Evolutionary conservation across 2,888 invertebrate genomes (phyloP).

Genomic region (Oxyteleia sp.): DNA sequence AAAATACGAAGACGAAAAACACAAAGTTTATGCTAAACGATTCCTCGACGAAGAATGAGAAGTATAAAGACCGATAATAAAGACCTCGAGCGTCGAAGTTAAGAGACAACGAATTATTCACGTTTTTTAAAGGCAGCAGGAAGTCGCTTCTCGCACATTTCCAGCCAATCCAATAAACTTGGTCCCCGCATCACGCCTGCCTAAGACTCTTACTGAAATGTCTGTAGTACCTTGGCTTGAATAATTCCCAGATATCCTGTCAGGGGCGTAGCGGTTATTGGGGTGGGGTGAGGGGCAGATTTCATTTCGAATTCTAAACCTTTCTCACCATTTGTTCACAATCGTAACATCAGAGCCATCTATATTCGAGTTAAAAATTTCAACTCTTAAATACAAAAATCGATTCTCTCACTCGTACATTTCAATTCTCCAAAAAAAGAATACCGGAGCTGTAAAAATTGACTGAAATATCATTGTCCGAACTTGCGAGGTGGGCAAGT

Average conservation of each 20-base stretch:
- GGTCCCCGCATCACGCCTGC: constrained; percentile 72
- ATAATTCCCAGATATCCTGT: constrained; percentile 66
- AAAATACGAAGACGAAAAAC: not conserved
- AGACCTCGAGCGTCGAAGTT: constrained; percentile 62
- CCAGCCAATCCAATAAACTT: constrained; percentile 74
- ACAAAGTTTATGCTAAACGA: constrained; percentile 19
- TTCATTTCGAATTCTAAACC: not conserved
- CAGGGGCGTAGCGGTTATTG: constrained; percentile 69
- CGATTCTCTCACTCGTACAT: not conserved
- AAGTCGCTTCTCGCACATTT: constrained; percentile 71
- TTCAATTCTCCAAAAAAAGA: not conserved
- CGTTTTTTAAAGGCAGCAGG: constrained; percentile 71
- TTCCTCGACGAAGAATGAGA: constrained; percentile 37
- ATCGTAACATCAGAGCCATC: constrained; percentile 8
- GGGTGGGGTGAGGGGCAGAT: too few relatives aligned
- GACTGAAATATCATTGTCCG: not conserved
- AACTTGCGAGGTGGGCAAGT: not conserved
- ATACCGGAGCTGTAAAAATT: not conserved
- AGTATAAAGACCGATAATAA: constrained; percentile 52
- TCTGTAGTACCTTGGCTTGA: constrained; percentile 71
- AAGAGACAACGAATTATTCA: constrained; percentile 72
- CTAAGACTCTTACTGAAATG: constrained; percentile 70
- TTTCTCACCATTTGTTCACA: not conserved
- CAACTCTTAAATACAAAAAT: not conserved
- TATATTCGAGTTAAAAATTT: not conserved